Base-by-base conservation (phyloP, 2,113 vertebrate genomes). In the Ancistrus triradiatus region DNA sequence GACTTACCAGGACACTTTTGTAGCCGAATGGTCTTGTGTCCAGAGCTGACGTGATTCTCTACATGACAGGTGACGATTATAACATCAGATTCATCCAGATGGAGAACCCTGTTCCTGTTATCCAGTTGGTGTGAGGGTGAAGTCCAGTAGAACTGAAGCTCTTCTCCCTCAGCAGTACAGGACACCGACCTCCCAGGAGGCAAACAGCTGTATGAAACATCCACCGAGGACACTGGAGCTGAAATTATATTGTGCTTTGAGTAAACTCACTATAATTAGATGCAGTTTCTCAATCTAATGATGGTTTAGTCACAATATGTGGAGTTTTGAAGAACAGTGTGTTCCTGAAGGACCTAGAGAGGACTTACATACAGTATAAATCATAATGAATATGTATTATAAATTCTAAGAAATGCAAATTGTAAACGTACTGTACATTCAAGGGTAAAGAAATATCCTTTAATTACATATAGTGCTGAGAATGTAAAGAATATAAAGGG, bases 81-180 rank as follows among this genome's bases (percentile, higher is more conserved):
- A n/a, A 11, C 4, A 18, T 21, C 7, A 1, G 22, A 4, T 19
- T 48, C 27, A 18, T 35, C 1, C 56, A 66, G 38, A 11, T 3
- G 1, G 2, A 47, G 17, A 15, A 8, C 38, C 13, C 1, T n/a
- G 37, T 2, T 53, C 42, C 13, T 27, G 24, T 59, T 50, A 24
- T 2, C 27, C 21, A 47, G 28, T 27, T 3, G 17, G 3, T 21
- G 48, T n/a, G 24, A 42, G 53, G 44, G 42, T 25, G 51, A 22
- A 40, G 69, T 66, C 69, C 69, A 71, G 38, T 0, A 48, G 42
- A 35, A 70, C 24, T 1, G 3, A 4, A 57, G 22, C 13, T 15
- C 7, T 13, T 70, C 60, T 13, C 68, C 60, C 3, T 51, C 18
- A 44, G 68, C 48, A 11, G 37, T 56, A 63, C 68, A 70, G 55